Conservation (phyloP, 1,140 invertebrate genomes). For the Caerostris extrusa region DNA sequence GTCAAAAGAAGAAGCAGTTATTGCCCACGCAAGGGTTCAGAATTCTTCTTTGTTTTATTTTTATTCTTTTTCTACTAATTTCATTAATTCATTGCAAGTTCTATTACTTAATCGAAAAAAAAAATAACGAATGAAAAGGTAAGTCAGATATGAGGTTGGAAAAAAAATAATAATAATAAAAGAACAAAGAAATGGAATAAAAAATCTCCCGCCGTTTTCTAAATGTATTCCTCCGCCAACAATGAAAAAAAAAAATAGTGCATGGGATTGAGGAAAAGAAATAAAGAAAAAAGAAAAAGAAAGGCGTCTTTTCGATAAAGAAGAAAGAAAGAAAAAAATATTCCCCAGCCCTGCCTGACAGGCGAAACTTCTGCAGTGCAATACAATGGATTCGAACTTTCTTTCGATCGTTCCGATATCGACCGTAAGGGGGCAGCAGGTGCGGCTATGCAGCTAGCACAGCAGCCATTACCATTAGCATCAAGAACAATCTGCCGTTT, state of each 20-base stretch:
- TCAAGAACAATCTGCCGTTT: slow-evolving; percentile 69
- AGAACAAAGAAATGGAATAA: neutral
- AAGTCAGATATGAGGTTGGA: slow-evolving; percentile 12
- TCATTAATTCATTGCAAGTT: slow-evolving; percentile 58
- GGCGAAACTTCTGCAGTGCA: slow-evolving; percentile 22
- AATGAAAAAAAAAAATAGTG: neutral
- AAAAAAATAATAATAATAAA: neutral
- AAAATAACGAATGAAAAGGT: neutral
- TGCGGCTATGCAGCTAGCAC: slow-evolving; percentile 51
- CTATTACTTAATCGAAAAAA: slow-evolving; percentile 54
- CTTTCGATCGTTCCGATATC: slow-evolving; percentile 68
- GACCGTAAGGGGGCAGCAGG: slow-evolving; percentile 74
- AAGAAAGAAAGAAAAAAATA: neutral
- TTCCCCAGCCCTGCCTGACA: neutral
- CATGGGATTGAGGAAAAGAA: neutral
- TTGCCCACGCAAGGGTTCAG: no score
- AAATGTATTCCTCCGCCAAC: slow-evolving; percentile 12
- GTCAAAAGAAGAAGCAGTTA: no score
- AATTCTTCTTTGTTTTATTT: neutral
- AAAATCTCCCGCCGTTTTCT: neutral
- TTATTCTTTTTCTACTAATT: neutral
- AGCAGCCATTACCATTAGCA: slow-evolving; percentile 62
- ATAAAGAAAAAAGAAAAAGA: neutral
- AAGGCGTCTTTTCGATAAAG: slow-evolving; percentile 39
- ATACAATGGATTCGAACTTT: slow-evolving; percentile 60